Evolutionary conservation across 2,113 vertebrate genomes (phyloP).

Genomic region (Desmodus rotundus): DNA sequence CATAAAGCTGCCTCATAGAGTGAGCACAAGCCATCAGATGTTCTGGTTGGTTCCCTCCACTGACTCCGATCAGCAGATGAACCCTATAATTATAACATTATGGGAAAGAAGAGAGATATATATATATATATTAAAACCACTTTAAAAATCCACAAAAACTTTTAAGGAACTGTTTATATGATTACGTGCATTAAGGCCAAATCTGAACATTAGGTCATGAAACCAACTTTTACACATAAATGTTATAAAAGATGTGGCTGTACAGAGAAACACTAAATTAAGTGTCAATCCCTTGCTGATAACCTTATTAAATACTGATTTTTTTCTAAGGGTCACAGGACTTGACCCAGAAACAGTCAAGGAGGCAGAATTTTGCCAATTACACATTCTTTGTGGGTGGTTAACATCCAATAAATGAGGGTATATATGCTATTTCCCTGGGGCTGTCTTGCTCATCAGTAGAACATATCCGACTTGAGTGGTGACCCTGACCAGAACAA

Average conservation of each 20-base stretch:
- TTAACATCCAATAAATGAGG: not conserved
- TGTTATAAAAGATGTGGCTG: not conserved
- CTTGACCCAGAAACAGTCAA: not conserved
- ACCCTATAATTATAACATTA: constrained; percentile 83
- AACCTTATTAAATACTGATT: not conserved
- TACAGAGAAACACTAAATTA: not conserved
- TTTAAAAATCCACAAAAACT: constrained; percentile 14
- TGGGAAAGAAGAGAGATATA: constrained; percentile 29
- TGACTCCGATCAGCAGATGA: constrained; percentile 96
- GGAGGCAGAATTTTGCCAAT: not conserved
- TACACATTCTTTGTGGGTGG: not conserved
- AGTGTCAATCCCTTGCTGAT: not conserved
- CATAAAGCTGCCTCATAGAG: constrained; percentile 94
- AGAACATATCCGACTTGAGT: not conserved
- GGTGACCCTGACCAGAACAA: not conserved
- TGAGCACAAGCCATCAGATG: constrained; percentile 92
- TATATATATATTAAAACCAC: not conserved
- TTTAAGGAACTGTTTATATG: constrained; percentile 2
- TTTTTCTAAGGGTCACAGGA: not conserved
- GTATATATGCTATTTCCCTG: not conserved
- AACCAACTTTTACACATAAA: not conserved
- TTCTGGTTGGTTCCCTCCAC: constrained; percentile 95
- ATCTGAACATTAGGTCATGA: constrained; percentile 29
- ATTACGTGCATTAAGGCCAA: constrained; percentile 25
- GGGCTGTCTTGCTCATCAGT: not conserved